Conservation (phyloP, 2,888 invertebrate species). For the Eupithecia vulgata region DNA sequence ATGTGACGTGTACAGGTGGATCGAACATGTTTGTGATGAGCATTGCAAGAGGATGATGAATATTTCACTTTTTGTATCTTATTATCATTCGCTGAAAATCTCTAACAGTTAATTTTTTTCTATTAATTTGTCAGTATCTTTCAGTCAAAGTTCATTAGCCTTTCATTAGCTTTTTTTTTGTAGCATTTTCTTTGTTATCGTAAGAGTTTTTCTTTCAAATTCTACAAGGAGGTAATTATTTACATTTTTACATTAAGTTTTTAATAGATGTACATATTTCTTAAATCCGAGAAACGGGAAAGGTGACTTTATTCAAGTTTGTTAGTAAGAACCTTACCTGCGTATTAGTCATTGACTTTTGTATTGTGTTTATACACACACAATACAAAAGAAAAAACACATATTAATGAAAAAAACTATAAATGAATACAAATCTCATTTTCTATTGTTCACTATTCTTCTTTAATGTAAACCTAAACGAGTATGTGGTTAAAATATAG, state of each 20-base stretch:
- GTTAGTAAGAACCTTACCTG: background rate
- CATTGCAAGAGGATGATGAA: background rate
- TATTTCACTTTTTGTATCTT: background rate
- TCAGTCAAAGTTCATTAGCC: background rate
- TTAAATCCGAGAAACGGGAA: background rate
- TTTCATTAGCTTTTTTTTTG: too few relatives aligned
- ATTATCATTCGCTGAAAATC: background rate
- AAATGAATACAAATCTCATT: background rate
- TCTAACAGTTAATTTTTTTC: background rate
- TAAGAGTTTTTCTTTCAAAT: background rate
- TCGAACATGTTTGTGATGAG: slow-evolving; percentile 43
- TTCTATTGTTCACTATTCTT: background rate
- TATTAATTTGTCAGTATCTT: background rate
- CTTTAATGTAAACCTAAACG: background rate
- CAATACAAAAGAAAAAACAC: too few relatives aligned
- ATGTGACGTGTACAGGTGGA: slow-evolving; percentile 67
- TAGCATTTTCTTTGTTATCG: background rate
- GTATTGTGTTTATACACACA: background rate
- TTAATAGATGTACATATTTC: too few relatives aligned
- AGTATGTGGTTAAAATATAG: background rate
- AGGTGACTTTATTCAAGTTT: background rate
- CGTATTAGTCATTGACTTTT: background rate
- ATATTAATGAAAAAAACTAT: background rate
- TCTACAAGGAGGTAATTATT: background rate
- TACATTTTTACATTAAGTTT: background rate